Evolutionary conservation across 2,797 vertebrate species (phyloP).

Genomic region (Protosalanx chinensis): DNA sequence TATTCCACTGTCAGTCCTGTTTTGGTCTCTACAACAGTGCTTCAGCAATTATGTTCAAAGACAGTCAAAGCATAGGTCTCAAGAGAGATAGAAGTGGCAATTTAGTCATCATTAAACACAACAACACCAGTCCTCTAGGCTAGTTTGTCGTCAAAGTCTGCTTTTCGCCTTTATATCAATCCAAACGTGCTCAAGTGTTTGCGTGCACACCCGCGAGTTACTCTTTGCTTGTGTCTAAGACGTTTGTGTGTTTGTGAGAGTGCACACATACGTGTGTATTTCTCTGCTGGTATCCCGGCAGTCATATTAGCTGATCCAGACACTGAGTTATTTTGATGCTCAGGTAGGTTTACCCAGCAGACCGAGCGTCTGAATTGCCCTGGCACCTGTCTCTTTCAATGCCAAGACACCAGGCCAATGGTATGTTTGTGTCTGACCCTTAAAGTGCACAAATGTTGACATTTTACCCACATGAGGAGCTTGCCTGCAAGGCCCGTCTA

Average conservation of each 20-base stretch:
- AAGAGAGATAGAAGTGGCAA: slow-evolving; percentile 43
- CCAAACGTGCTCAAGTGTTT: slow-evolving; percentile 2
- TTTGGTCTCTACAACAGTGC: slow-evolving; percentile 53
- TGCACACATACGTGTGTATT: not conserved
- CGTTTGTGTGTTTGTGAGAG: slow-evolving; percentile 6
- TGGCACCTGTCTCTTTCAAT: slow-evolving; percentile 52
- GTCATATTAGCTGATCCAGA: slow-evolving; percentile 13
- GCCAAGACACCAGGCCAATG: not conserved
- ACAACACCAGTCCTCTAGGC: slow-evolving; percentile 4
- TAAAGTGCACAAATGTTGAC: slow-evolving; percentile 36
- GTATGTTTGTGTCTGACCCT: slow-evolving; percentile 25
- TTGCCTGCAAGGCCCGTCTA: slow-evolving; percentile 12
- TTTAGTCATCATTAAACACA: slow-evolving; percentile 46
- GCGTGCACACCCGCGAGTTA: not conserved
- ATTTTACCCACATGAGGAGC: slow-evolving; percentile 21
- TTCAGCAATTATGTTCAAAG: slow-evolving; percentile 54
- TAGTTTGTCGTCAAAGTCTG: not conserved
- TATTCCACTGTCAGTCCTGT: slow-evolving; percentile 46
- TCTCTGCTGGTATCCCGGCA: not conserved
- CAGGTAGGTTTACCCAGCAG: slow-evolving; percentile 32
- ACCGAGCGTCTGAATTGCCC: slow-evolving; percentile 38
- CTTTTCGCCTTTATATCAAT: not conserved
- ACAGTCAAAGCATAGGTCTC: slow-evolving; percentile 35
- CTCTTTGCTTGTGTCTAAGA: slow-evolving; percentile 12
- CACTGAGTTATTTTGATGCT: slow-evolving; percentile 33